These are phyloP conservation scores for Orthonevra nobilis DNA, from an alignment of 2,888 invertebrate species.

Conservation along the genomic window DNA sequence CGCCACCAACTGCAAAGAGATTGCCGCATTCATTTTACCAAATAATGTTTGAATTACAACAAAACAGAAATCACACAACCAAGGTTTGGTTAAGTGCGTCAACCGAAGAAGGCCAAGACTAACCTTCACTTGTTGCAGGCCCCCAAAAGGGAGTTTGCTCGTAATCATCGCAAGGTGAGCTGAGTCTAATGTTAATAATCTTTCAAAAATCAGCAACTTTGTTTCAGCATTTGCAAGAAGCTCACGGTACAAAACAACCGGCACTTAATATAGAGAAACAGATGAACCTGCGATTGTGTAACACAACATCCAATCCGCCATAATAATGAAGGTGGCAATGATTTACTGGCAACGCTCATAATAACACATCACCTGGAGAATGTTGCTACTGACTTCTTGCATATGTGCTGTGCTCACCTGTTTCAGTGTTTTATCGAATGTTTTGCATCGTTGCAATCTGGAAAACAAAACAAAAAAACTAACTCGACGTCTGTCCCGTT, in stretches of 20 bases:
- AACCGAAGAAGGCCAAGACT: neutral
- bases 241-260: too few species aligned
- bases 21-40: conserved; percentile 1
- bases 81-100: conserved; percentile 26
- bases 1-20: conserved; percentile 32
- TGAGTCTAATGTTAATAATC: neutral
- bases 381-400: conserved; percentile 14
- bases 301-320: conserved; percentile 35
- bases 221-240: conserved; percentile 14
- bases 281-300: conserved; percentile 33
- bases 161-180: conserved; percentile 25
- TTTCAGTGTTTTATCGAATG: conserved; percentile 13
- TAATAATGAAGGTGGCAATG: conserved; percentile 27
- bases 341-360: conserved; percentile 44
- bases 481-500: conserved; percentile 2
- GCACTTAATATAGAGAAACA: neutral
- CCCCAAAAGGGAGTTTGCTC: conserved; percentile 28
- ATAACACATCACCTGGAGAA: conserved; percentile 27
- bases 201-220: conserved; percentile 14
- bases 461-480: conserved; percentile 12
- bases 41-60: conserved; percentile 19
- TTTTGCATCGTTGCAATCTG: conserved; percentile 30
- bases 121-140: conserved; percentile 30
- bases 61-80: neutral
- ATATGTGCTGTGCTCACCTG: conserved; percentile 32